A percentile compares a stretch with the other conserved stretches of the same genome.
Evolutionary conservation across 2,888 invertebrate genomes (phyloP).

Genomic region (Nineta flava): DNA sequence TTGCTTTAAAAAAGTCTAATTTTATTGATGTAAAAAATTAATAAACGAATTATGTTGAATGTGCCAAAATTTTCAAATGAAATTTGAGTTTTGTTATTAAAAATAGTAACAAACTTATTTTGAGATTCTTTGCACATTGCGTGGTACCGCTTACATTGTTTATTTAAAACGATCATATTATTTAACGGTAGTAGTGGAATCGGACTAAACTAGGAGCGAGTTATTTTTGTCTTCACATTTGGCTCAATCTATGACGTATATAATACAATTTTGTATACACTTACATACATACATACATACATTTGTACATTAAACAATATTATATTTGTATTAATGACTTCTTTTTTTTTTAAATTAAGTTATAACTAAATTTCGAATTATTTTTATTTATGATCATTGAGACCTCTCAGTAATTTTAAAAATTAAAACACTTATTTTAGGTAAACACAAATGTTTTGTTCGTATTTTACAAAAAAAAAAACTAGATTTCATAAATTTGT

Average conservation of each 20-base stretch:
- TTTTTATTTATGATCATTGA: too few species aligned
- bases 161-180: neutral
- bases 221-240: slow-evolving; percentile 15
- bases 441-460: too few species aligned
- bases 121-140: neutral
- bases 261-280: neutral
- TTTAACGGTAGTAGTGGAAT: neutral
- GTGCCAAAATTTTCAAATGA: slow-evolving; percentile 4
- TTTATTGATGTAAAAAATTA: too few species aligned
- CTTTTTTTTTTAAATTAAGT: too few species aligned
- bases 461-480: too few species aligned
- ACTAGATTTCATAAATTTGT: too few species aligned
- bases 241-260: slow-evolving; percentile 3
- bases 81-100: too few species aligned
- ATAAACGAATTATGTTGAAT: slow-evolving; percentile 5
- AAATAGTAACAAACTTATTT: neutral
- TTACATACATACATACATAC: neutral
- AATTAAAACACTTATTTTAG: too few species aligned
- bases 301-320: neutral
- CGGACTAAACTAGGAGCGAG: slow-evolving; percentile 21
- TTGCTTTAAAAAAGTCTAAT: too few species aligned
- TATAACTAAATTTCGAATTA: too few species aligned
- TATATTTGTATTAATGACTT: neutral
- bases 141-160: neutral
- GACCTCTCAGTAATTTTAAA: too few species aligned